These are phyloP conservation scores for Cricetomys ansorgei DNA, from an alignment of 2,113 vertebrate species.

Conservation along the genomic window DNA sequence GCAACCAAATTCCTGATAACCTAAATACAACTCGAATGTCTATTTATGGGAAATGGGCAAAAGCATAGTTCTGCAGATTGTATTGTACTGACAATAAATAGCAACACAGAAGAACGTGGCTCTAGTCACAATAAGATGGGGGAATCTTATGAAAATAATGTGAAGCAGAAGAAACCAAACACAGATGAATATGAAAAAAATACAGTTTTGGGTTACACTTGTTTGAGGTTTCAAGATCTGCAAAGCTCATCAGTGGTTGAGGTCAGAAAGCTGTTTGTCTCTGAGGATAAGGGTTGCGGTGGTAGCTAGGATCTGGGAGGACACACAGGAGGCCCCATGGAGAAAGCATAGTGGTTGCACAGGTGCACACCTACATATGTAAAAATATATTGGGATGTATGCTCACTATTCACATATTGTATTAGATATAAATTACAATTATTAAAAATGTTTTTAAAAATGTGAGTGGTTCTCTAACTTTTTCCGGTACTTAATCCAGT, in stretches of 20 bases:
- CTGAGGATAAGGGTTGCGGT: background rate
- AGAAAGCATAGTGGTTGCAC: background rate
- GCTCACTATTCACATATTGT: background rate
- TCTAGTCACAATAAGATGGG: background rate
- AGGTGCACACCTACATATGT: background rate
- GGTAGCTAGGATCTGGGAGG: background rate
- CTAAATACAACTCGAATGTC: background rate
- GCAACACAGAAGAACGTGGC: background rate
- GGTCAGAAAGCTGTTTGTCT: background rate
- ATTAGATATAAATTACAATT: background rate
- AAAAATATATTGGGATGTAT: background rate
- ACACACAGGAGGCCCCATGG: background rate
- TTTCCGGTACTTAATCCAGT: background rate
- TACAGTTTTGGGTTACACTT: background rate
- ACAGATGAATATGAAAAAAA: background rate
- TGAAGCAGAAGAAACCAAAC: background rate
- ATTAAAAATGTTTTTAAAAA: conserved; percentile 19
- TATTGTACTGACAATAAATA: background rate
- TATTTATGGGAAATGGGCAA: background rate
- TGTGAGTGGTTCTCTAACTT: background rate
- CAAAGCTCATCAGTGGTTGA: background rate
- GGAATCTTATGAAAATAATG: background rate
- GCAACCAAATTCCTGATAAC: background rate
- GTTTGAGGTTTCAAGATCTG: background rate
- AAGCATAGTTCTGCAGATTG: background rate